Conservation (phyloP, 2,888 invertebrate genomes). For the Lottia scabra region DNA sequence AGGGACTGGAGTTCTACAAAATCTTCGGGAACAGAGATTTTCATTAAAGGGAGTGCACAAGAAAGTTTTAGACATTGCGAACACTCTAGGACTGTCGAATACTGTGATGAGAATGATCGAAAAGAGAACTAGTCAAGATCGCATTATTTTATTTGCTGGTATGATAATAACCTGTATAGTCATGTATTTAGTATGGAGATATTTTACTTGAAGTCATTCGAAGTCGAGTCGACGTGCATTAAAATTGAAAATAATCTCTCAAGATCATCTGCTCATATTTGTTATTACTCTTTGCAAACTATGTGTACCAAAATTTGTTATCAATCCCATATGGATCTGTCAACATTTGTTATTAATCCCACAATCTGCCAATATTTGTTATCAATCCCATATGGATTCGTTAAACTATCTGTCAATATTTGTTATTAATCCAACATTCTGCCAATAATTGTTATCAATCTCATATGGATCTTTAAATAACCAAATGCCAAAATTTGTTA, state of each 20-base stretch:
- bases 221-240: background rate
- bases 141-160: conserved; percentile 87
- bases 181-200: conserved; percentile 81
- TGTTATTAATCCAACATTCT: no score
- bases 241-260: background rate
- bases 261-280: no score
- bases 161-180: conserved; percentile 85
- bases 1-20: conserved; percentile 82
- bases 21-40: conserved; percentile 83
- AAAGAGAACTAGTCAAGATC: conserved; percentile 86
- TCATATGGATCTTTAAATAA: no score
- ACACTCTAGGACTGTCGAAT: conserved; percentile 91
- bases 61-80: conserved; percentile 88
- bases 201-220: conserved; percentile 62
- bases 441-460: no score
- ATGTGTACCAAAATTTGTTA: no score
- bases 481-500: no score
- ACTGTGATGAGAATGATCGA: conserved; percentile 96
- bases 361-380: no score
- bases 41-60: conserved; percentile 89
- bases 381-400: no score
- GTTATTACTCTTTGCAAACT: no score
- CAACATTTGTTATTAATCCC: no score
- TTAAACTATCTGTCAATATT: no score
- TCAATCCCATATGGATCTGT: no score